Conservation (phyloP, 2,888 invertebrate species). For the Nomada goodeniana region DNA sequence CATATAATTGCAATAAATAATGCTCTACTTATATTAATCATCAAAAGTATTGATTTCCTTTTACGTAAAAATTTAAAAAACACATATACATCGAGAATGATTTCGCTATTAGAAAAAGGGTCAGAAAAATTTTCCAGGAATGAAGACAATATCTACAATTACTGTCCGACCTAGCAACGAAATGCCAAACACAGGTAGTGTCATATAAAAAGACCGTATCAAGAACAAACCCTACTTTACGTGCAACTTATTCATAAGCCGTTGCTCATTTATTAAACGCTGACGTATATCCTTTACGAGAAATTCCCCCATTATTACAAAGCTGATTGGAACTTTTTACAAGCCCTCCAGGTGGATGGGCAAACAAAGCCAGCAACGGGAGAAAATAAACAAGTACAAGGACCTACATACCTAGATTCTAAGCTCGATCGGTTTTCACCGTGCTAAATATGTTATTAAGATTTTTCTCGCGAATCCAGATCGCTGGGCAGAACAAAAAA, state of each 20-base stretch:
- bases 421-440: conserved; percentile 56
- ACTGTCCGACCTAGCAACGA: too few relatives aligned
- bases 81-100: too few relatives aligned
- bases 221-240: background rate
- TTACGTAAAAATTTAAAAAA: background rate
- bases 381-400: conserved; percentile 47
- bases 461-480: conserved; percentile 10
- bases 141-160: background rate
- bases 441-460: conserved; percentile 43
- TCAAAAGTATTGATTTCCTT: background rate
- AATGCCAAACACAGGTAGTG: background rate
- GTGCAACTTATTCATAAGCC: conserved; percentile 7
- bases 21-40: background rate
- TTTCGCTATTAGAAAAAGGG: too few relatives aligned
- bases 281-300: background rate
- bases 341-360: conserved; percentile 25
- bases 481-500: background rate
- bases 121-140: too few relatives aligned
- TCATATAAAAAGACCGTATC: background rate
- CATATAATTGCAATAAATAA: too few relatives aligned
- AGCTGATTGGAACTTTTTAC: conserved; percentile 33
- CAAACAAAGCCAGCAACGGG: conserved; percentile 36
- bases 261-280: background rate
- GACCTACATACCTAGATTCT: conserved; percentile 62
- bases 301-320: conserved; percentile 26